Conservation (phyloP, 2,888 invertebrate species). For the Eulithis testata region DNA sequence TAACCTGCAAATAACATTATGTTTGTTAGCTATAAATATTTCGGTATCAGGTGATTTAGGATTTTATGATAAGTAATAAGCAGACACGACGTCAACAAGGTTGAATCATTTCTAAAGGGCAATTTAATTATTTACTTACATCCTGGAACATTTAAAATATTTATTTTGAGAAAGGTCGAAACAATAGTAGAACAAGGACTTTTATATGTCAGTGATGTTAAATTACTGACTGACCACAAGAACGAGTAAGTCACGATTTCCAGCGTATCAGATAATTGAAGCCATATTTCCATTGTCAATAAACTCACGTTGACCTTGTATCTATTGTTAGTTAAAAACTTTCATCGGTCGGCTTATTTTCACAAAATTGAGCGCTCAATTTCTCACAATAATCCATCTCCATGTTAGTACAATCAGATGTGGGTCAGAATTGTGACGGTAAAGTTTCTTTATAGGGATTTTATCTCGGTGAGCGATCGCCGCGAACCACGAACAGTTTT, state of each 20-base stretch:
- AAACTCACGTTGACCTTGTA: conserved; percentile 66
- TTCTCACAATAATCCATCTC: conserved; percentile 61
- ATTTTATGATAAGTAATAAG: too few species aligned
- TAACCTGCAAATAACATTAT: conserved; percentile 13
- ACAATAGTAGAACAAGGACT: conserved; percentile 65
- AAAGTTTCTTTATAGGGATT: conserved; percentile 64
- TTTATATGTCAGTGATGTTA: conserved; percentile 69
- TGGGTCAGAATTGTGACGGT: conserved; percentile 69
- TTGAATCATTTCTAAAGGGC: background rate
- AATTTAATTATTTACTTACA: background rate
- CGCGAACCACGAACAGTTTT: conserved; percentile 63
- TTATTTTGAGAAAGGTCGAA: conserved; percentile 44
- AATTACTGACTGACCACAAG: conserved; percentile 68
- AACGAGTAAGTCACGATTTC: conserved; percentile 71
- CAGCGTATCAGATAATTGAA: conserved; percentile 72
- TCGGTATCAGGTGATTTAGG: background rate
- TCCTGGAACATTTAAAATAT: conserved; percentile 3
- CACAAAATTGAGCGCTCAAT: conserved; percentile 36
- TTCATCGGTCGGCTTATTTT: conserved; percentile 32
- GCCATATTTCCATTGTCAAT: conserved; percentile 71
- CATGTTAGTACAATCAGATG: conserved; percentile 68
- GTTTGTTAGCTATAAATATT: background rate
- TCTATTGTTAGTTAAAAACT: conserved; percentile 39
- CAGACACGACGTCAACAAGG: too few species aligned
- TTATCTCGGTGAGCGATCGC: conserved; percentile 66